Evolutionary conservation across 2,888 invertebrate genomes (phyloP).

Genomic region (Leucophenga maculata): DNA sequence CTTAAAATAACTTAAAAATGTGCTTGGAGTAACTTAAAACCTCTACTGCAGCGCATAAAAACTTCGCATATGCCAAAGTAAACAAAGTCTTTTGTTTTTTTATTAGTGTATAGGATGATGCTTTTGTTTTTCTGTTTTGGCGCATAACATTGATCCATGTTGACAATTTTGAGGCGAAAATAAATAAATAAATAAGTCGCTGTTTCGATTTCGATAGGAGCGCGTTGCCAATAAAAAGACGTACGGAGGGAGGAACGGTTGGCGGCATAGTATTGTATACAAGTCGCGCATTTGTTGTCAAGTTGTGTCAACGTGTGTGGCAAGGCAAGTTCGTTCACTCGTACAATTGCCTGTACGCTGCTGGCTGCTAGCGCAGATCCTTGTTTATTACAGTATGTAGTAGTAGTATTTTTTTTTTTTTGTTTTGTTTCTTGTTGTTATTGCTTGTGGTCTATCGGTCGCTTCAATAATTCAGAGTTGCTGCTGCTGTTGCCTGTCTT

Average conservation of each 20-base stretch:
- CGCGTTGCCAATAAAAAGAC: neutral
- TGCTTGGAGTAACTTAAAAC: too few relatives aligned
- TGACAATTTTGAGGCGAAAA: slow-evolving; percentile 54
- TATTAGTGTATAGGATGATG: neutral
- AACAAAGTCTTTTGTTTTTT: neutral
- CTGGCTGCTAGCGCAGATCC: neutral
- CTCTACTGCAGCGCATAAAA: neutral
- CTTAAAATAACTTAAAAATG: too few relatives aligned
- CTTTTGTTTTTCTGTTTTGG: slow-evolving; percentile 3
- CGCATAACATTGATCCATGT: slow-evolving; percentile 51
- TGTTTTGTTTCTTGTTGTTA: neutral
- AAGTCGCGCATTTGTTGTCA: neutral
- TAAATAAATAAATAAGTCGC: slow-evolving; percentile 49
- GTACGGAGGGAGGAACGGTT: neutral
- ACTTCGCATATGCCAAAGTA: neutral
- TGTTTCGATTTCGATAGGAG: slow-evolving; percentile 21
- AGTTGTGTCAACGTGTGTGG: slow-evolving; percentile 8
- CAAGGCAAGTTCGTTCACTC: neutral
- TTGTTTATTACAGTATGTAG: slow-evolving; percentile 8
- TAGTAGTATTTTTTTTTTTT: neutral
- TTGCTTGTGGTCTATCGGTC: neutral
- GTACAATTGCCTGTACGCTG: neutral
- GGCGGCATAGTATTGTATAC: neutral
- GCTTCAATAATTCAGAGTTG: neutral
- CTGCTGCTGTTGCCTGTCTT: too few relatives aligned